Conservation (phyloP, 2,113 vertebrate species). For the Ophiodon elongatus region DNA sequence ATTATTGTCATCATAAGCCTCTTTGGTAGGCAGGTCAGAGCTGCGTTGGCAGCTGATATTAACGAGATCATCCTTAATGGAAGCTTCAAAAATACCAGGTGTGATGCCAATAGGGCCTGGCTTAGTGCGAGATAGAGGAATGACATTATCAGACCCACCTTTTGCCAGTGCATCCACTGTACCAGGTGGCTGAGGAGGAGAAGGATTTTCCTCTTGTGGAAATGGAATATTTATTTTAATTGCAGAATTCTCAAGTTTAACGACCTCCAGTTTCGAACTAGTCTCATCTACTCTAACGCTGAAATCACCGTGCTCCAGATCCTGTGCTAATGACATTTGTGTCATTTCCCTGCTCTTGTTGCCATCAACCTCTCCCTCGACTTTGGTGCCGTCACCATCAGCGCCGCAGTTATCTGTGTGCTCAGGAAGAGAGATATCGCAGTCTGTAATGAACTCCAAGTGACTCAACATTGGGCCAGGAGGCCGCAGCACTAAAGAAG, state of each 20-base stretch:
- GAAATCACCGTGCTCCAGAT: conserved; percentile 12
- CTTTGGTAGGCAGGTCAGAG: conserved; percentile 20
- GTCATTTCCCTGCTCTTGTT: conserved; percentile 43
- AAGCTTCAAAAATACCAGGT: conserved; percentile 44
- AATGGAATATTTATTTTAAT: conserved; percentile 13
- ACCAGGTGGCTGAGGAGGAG: conserved; percentile 20
- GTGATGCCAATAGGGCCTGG: conserved; percentile 26
- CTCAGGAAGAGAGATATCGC: conserved; percentile 64
- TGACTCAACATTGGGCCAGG: conserved; percentile 81
- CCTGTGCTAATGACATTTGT: conserved; percentile 21
- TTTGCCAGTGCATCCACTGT: conserved; percentile 18
- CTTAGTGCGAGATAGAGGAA: conserved; percentile 23
- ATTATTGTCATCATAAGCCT: conserved; percentile 35
- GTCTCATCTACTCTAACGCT: conserved; percentile 12
- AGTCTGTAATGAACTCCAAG: conserved; percentile 71
- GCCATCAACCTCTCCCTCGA: conserved; percentile 43
- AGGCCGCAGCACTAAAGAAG: conserved; percentile 59
- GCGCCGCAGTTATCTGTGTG: conserved; percentile 33
- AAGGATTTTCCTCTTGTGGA: conserved; percentile 23
- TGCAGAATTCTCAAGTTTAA: conserved; percentile 1
- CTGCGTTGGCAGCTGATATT: conserved; percentile 41
- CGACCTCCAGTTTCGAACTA: not conserved
- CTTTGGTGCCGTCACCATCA: conserved; percentile 40
- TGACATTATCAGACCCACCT: conserved; percentile 31
- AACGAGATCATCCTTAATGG: conserved; percentile 52